Percentiles rank a stretch among this genome's conserved stretches.
Evolutionary conservation across 2,113 vertebrate genomes (phyloP).

Genomic region (Diphyllodes magnificus): DNA sequence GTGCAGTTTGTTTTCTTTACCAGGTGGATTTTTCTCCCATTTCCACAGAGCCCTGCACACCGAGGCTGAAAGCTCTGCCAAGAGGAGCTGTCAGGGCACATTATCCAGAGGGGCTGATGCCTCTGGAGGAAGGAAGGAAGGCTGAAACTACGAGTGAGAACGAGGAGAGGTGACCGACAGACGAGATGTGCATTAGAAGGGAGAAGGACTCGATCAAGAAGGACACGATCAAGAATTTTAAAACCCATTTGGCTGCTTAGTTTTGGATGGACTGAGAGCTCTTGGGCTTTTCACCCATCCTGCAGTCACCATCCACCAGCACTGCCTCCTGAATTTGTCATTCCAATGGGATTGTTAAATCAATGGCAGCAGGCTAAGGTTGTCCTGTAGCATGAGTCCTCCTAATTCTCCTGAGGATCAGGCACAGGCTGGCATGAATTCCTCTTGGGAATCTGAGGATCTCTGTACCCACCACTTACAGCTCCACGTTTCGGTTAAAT

Average conservation of each 20-base stretch:
- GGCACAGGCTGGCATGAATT: not conserved
- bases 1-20: slow-evolving; percentile 16
- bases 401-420: not conserved
- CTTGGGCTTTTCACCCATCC: rapidly evolving
- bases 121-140: not conserved
- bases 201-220: not conserved
- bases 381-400: rapidly evolving
- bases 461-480: not conserved
- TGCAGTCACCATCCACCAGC: not conserved
- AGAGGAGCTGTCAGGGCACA: slow-evolving; percentile 48
- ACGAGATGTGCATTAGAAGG: not conserved
- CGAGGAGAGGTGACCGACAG: not conserved
- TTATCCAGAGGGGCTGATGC: slow-evolving; percentile 27
- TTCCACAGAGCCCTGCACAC: not conserved
- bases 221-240: not conserved
- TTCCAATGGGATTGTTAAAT: not conserved
- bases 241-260: not conserved
- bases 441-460: not conserved
- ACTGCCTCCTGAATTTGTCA: not conserved
- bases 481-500: rapidly evolving
- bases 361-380: not conserved
- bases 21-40: slow-evolving; percentile 43
- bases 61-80: not conserved
- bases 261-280: not conserved
- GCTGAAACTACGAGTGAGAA: not conserved